Conservation (phyloP, 2,888 invertebrate species). For the Spodoptera littoralis region DNA sequence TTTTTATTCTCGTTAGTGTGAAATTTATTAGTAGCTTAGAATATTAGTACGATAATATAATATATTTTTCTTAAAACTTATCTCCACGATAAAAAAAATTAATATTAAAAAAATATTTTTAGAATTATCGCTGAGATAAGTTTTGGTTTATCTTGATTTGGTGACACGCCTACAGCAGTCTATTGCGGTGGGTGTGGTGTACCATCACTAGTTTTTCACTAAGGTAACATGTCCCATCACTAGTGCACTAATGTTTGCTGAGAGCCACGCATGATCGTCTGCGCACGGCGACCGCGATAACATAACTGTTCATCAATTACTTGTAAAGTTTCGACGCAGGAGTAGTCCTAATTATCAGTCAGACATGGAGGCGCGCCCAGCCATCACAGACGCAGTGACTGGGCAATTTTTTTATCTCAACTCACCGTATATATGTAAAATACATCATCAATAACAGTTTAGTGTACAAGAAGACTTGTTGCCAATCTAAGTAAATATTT, state of each 20-base stretch:
- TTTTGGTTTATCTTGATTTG: too few relatives aligned
- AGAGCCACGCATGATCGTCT: constrained; percentile 1
- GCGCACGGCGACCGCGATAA: constrained; percentile 3
- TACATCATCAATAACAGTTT: too few relatives aligned
- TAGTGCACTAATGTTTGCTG: constrained; percentile 5
- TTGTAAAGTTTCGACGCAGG: background rate
- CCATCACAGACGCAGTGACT: constrained; percentile 13
- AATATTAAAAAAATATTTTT: too few relatives aligned
- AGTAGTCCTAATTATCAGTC: constrained; percentile 9
- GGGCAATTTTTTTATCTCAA: constrained; percentile 7
- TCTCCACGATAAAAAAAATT: too few relatives aligned
- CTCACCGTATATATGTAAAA: too few relatives aligned
- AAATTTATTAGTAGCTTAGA: background rate
- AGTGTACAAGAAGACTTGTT: too few relatives aligned
- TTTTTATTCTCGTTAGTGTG: background rate
- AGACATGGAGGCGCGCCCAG: constrained; percentile 18
- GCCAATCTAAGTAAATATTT: background rate
- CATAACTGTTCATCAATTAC: constrained; percentile 11
- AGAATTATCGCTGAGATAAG: too few relatives aligned
- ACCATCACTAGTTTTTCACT: background rate
- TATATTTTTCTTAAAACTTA: too few relatives aligned
- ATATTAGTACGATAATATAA: too few relatives aligned
- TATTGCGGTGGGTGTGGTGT: too few relatives aligned
- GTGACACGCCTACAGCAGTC: too few relatives aligned
- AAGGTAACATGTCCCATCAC: background rate